Evolutionary conservation across 64 coral and sea anemone species (phyloP).

Genomic region (Pocillopora verrucosa): DNA sequence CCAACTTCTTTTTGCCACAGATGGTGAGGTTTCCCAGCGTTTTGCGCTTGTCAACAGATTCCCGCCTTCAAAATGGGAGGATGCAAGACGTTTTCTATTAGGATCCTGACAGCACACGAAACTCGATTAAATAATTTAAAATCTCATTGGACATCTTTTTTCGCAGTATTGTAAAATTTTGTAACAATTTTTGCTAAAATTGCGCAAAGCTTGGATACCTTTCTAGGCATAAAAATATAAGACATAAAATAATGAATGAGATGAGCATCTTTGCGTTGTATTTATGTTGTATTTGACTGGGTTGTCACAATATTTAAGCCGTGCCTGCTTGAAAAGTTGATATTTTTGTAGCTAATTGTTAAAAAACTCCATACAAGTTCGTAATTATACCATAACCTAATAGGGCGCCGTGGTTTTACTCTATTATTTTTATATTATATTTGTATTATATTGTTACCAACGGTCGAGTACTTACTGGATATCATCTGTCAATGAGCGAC

Average conservation of each 20-base stretch:
- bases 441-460: too few relatives aligned
- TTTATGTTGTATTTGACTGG: background rate
- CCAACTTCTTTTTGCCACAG: conserved; percentile 13
- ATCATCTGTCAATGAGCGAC: too few relatives aligned
- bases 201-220: background rate
- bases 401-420: too few relatives aligned
- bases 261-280: background rate
- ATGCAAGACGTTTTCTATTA: conserved; percentile 45
- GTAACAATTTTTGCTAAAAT: background rate
- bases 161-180: background rate
- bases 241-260: background rate
- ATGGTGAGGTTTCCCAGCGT: conserved; percentile 32
- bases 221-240: background rate
- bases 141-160: background rate
- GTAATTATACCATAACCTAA: too few relatives aligned
- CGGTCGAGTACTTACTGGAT: too few relatives aligned
- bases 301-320: too few relatives aligned
- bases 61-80: conserved; percentile 37
- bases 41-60: conserved; percentile 40
- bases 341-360: too few relatives aligned
- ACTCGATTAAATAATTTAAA: background rate
- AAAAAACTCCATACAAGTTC: too few relatives aligned
- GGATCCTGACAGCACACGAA: background rate
- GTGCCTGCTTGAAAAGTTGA: too few relatives aligned
- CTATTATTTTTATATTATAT: too few relatives aligned